Evolutionary conservation across 2,113 vertebrate genomes (phyloP), one percentile per base, ranked within the genome.

Genomic region (Tyrannus savana): DNA sequence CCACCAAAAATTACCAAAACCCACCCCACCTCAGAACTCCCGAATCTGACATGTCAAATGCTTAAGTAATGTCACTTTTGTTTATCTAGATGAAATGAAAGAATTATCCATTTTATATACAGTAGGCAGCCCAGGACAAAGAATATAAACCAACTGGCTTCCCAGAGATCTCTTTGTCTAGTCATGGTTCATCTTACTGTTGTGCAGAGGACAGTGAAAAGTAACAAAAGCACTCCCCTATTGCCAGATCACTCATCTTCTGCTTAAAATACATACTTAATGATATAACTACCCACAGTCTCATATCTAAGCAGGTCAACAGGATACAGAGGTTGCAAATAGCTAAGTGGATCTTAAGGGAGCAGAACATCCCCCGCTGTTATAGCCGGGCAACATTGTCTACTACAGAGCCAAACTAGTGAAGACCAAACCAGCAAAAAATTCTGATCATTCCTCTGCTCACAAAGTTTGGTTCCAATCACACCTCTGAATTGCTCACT

Each of bases 401-500:
- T 80, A 5, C 50, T 59, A 44, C 16, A 46, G 30, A n/a, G 73
- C 41, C 76, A 81, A 92, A 68, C 47, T 88, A 71, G 67, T 12
- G 44, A 93, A 71, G 39, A 56, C n/a, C 64, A 82, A 84, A 92
- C 17, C 35, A 75, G 64, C 50, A 85, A 84, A 80, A 58, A 60
- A 46, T 30, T 47, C 39, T 68, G 39, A 73, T 42, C 42, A 39
- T 37, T 77, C 72, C 55, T 88, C 85, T 92, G 88, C 73, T 92
- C 73, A 68, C 30, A 24, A 52, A 84, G 76, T 60, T 77, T 44
- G 39, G 28, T 94, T 94, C 69, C 88, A 92, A 49, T 78, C 67
- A 75, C 85, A 93, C 92, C 46, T 93, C 92, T 31, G 64, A 92
- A 56, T 72, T 94, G 83, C 90, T 96, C 76, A 78, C 92, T 96